These are phyloP conservation scores for Erpornis zantholeuca DNA, from an alignment of 2,113 vertebrate genomes.

Conservation along the genomic window DNA sequence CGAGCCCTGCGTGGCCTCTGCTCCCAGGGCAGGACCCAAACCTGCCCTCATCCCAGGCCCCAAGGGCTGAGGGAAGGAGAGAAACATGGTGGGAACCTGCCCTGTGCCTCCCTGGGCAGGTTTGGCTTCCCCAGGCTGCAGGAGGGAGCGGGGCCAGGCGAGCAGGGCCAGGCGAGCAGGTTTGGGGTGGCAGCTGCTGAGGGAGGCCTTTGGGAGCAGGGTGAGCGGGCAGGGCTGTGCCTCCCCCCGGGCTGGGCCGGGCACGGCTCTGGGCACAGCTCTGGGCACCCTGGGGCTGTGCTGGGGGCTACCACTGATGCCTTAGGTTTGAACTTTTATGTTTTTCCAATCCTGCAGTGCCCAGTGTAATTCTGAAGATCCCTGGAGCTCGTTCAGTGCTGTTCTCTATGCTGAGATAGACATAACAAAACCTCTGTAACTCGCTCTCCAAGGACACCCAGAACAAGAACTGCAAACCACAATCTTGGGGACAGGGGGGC, in stretches of 20 bases:
- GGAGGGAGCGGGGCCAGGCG: background rate
- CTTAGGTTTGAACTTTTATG: too few species aligned
- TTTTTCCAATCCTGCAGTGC: too few species aligned
- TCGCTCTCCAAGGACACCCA: too few species aligned
- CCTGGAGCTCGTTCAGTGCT: too few species aligned
- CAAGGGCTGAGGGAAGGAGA: fast-evolving
- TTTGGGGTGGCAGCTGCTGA: background rate
- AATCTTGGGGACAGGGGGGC: too few species aligned
- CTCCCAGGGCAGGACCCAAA: background rate
- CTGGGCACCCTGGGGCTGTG: background rate
- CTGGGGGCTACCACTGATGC: background rate
- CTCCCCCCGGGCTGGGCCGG: too few species aligned
- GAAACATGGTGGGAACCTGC: background rate
- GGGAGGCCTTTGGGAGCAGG: background rate
- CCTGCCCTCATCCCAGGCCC: fast-evolving
- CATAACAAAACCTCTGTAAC: too few species aligned
- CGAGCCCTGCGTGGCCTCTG: background rate
- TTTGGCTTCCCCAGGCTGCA: background rate
- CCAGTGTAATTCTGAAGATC: too few species aligned
- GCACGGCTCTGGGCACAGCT: background rate
- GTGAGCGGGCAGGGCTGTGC: background rate
- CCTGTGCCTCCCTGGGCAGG: background rate
- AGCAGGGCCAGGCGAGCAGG: background rate
- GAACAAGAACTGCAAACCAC: too few species aligned
- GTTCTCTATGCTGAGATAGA: too few species aligned